Percentiles rank a stretch among this genome's conserved stretches.
These are phyloP conservation scores for Antheraea assamensis DNA, from an alignment of 2,888 invertebrate genomes.

Conservation along the genomic window DNA sequence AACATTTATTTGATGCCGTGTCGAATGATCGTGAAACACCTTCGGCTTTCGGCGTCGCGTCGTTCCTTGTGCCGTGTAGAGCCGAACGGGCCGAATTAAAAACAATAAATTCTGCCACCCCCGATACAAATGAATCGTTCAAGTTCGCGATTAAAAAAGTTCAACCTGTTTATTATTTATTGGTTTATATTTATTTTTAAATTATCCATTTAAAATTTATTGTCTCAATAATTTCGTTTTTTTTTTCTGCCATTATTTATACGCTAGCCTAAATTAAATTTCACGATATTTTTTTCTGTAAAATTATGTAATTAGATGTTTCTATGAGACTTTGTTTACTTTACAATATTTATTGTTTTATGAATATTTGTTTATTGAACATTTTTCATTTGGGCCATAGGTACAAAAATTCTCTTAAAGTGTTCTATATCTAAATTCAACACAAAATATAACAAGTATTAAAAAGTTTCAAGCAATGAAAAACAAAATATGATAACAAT, in stretches of 20 bases:
- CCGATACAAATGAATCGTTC: slow-evolving; percentile 42
- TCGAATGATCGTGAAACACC: slow-evolving; percentile 51
- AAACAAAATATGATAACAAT: background rate
- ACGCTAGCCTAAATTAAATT: background rate
- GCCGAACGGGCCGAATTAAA: slow-evolving; percentile 61
- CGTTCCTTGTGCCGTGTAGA: slow-evolving; percentile 17
- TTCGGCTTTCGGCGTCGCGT: slow-evolving; percentile 21
- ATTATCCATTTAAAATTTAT: slow-evolving; percentile 29
- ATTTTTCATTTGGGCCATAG: too few species aligned
- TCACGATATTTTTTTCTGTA: background rate
- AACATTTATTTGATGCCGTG: slow-evolving; percentile 67
- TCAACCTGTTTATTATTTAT: slow-evolving; percentile 54
- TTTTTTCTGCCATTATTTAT: background rate
- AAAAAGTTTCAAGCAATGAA: too few species aligned
- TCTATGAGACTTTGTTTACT: background rate
- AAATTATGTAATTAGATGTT: background rate
- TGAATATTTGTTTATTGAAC: too few species aligned
- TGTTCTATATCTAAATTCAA: background rate
- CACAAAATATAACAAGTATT: background rate
- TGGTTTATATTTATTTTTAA: slow-evolving; percentile 41
- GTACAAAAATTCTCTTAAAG: too few species aligned
- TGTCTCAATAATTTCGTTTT: slow-evolving; percentile 16
- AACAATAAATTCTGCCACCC: slow-evolving; percentile 67
- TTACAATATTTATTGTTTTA: too few species aligned
- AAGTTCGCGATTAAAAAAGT: slow-evolving; percentile 70